Evolutionary conservation across 2,797 vertebrate species (phyloP), one percentile per base, ranked within the genome.

Genomic region (Syncerus caffer): DNA sequence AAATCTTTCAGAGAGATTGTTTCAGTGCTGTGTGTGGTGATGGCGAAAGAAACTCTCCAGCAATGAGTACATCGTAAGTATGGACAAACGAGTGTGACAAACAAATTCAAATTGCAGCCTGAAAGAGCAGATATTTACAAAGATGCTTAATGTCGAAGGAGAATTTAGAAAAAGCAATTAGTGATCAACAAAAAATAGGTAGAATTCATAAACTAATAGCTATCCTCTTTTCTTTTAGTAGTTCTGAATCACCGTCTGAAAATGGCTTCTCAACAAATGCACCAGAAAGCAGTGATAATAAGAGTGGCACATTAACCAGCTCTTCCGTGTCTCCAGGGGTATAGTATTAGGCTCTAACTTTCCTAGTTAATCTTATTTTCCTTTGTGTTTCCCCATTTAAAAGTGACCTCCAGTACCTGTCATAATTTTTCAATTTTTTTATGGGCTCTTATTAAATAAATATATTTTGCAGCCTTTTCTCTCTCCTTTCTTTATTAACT

Each of bases 41-140:
- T 88, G 42, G 1, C 14, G 10, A 1, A 47, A 42, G 0, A 55
- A 53, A 0, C 27, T 0, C 27, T 86, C 0, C 1, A 14, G 4
- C 0, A 7, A 10, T 16, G 88, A 76, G 34, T 7, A 45, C 4
- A 0, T 7, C 10, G 99, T 99, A 98, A 98, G 98, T 97, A 89
- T 50, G 4, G 17, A 76, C 89, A 47, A 57, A 74, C 16, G 55
- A 6, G 17, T 89, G 85, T 82, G 93, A 67, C 90, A 93, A 64
- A 89, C 3, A 87, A 93, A 96, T 80, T 83, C 6, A 82, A 51
- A 90, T 95, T 95, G 87, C 14, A 95, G 25, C 79, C 64, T 21
- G 60, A 89, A 89, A 93, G 62, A 83, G n/a, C 31, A 21, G 58
- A 29, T 78, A 53, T 97, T 93, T 25, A 95, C 38, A 50, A 53